Evolutionary conservation across 2,888 invertebrate genomes (phyloP), one percentile per base, ranked within the genome.

Genomic region (Andrena chrysosceles): DNA sequence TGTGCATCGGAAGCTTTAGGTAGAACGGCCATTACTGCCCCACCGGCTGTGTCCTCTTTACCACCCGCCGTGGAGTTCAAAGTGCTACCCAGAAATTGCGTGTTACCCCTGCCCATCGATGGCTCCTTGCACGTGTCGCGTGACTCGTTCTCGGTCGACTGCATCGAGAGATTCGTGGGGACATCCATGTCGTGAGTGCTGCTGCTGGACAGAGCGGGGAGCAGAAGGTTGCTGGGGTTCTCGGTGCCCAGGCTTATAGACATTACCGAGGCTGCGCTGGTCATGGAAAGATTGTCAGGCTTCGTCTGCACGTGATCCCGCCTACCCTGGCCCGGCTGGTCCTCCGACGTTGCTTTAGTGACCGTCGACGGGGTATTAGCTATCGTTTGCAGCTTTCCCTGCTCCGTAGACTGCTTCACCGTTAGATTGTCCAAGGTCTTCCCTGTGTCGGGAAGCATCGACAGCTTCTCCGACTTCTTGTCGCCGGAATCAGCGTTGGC

Each of bases 141-240:
- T 0, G 90, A 74, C 13, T 87, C 87, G 73, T 66, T 85, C 26
- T 92, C 92, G 1, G 90, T 63, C 23, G 92, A 88, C 33, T 90
- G 90, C 90, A 93, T 93, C 7, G 93, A 93, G 3, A 93, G 85
- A 86, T 93, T 93, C 26, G 93, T 93, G 0, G 93, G 93, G 1
- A 92, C 85, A 20, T 93, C 93, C 10, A 90, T 72, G 20, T 93
- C 93, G 70, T 90, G 89, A 5, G 87, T 56, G 3, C 68, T 77
- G 2, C 71, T 62, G 23, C 82, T 64, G 1, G 87, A 71, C 0
- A 87, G 72, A 5, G 87, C 75, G 0, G 91, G 90, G 6, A 89
- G 63, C 75, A 91, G 82, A 6, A 90, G 77, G 1, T 67, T 81
- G 5, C 77, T 77, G 8, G 89, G 13, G 10, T 63, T 85, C 2